Evolutionary conservation across 2,797 vertebrate species (phyloP).

Genomic region (Phalloptychus januarius): DNA sequence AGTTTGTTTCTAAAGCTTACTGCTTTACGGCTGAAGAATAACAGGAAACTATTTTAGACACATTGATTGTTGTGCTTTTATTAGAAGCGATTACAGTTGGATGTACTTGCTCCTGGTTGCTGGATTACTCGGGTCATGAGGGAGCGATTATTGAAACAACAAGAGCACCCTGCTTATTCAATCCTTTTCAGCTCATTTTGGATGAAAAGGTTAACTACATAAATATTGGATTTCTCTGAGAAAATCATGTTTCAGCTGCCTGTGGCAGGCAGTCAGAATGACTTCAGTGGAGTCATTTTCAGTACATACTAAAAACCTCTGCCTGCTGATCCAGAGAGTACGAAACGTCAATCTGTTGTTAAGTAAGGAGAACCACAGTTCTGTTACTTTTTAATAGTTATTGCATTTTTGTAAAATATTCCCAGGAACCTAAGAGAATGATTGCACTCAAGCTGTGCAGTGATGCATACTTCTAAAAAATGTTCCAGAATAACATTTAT

Average conservation of each 20-base stretch:
- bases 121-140: constrained; percentile 33
- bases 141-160: constrained; percentile 36
- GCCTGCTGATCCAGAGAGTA: not conserved
- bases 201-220: constrained; percentile 52
- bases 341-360: not conserved
- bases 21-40: constrained; percentile 9
- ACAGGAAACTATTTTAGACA: constrained; percentile 25
- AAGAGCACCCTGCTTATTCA: constrained; percentile 43
- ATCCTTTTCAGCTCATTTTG: constrained; percentile 33
- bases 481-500: not conserved
- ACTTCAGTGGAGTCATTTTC: constrained; percentile 1
- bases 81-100: constrained; percentile 29
- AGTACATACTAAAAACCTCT: constrained; percentile 9
- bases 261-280: constrained; percentile 8
- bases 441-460: not conserved
- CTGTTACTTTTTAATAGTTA: not conserved
- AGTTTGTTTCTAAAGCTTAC: not conserved
- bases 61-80: constrained; percentile 42
- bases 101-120: constrained; percentile 19
- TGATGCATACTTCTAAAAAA: not conserved
- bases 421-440: not conserved
- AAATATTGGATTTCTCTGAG: constrained; percentile 35
- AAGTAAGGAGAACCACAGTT: not conserved
- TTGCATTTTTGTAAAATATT: not conserved
- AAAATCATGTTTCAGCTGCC: constrained; percentile 17